Evolutionary conservation across 2,797 vertebrate species (phyloP), one percentile per base, ranked within the genome.

Genomic region (Sebastiscus tertius): DNA sequence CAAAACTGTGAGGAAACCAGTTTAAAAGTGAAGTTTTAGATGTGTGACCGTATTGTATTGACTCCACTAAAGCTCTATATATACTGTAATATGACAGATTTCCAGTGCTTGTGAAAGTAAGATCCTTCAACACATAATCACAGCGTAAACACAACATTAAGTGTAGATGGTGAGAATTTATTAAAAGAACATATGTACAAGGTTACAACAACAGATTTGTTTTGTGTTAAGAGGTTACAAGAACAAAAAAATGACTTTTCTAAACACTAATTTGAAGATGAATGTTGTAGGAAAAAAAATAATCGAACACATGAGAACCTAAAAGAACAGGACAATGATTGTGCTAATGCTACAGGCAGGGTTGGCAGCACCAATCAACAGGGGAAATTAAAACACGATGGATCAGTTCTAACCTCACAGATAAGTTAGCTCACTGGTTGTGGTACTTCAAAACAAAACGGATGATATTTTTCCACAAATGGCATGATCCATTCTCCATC

Each of bases 281-380:
- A 77, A 61, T 56, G 24, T 87, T n/a, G 29, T 64, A 67, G 66
- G 31, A 27, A 64, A 46, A 39, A 18, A 39, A 7, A 20, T 13
- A 31, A 54, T 3, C 31, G 31, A 84, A 86, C 59, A 81, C 60
- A 87, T 4, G 74, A 83, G 46, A 79, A 90, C 64, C 39, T 22
- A 79, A 61, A 59, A 72, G 81, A 93, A 94, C 82, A 56, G 80
- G 70, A 91, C 82, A 49, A 90, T 90, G 89, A 91, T 94, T 93
- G 92, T 92, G 93, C 95, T 98, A 97, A 98, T 98, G 98, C 98
- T 98, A 98, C 97, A 96, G 92, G 84, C 73, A 91, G 92, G 91
- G 90, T 78, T 87, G 90, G 91, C 88, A 76, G 87, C 88, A 89
- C 77, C 74, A 60, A 82, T 71, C 72, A 72, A 74, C 67, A 34